phyloP scores from a whole-genome alignment of 2,113 vertebrate genomes.

The Perccottus glenii region DNA sequence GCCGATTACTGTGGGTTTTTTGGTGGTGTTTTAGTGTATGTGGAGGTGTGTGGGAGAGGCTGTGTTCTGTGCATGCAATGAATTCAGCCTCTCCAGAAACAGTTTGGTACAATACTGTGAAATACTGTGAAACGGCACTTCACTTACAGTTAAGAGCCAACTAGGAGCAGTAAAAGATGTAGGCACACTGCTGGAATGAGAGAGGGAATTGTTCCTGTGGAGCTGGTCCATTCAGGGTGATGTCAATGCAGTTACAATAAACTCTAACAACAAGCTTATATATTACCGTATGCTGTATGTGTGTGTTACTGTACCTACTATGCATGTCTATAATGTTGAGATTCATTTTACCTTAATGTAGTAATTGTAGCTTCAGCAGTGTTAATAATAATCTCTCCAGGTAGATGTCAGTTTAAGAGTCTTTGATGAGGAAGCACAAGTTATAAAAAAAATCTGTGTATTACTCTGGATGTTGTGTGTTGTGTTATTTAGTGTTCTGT shows the following conservation, averaged over 20 bases:
- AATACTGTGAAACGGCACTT: slow-evolving; percentile 48
- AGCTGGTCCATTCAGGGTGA: background rate
- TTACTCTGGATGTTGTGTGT: no score
- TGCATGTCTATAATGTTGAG: background rate
- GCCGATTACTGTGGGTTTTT: slow-evolving; percentile 64
- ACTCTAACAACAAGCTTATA: no score
- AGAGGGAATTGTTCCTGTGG: background rate
- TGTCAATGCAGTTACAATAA: no score
- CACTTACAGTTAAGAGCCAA: slow-evolving; percentile 38
- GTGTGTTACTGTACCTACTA: no score
- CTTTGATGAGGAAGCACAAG: no score
- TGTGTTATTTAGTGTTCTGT: no score
- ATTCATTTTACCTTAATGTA: no score
- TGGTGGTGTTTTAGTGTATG: slow-evolving; percentile 73
- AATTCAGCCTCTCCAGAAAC: slow-evolving; percentile 74
- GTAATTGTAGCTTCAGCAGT: no score
- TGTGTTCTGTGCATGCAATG: slow-evolving; percentile 75
- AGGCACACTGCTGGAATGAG: slow-evolving; percentile 15
- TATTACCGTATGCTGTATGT: no score
- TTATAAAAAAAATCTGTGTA: no score
- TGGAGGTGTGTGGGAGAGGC: slow-evolving; percentile 80
- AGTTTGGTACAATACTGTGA: slow-evolving; percentile 49
- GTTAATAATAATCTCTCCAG: no score
- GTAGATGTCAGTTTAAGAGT: no score
- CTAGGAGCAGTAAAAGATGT: slow-evolving; percentile 32